phyloP scores from a whole-genome alignment of 2,797 vertebrate species.

The Myotis planiceps region DNA sequence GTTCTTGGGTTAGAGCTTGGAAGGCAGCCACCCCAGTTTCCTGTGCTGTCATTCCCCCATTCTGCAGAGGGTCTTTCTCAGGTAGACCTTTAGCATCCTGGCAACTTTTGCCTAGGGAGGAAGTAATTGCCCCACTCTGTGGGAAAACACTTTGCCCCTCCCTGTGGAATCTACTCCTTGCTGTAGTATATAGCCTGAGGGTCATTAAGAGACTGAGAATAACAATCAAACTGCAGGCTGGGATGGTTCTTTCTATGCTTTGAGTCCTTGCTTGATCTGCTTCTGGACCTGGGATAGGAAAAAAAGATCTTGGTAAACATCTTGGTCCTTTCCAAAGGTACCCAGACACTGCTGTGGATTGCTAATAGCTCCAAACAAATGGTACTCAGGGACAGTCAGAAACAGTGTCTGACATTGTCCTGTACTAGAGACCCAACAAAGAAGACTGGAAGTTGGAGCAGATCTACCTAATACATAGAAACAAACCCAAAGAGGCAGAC shows the following conservation, averaged over 20 bases:
- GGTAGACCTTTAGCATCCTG: background rate
- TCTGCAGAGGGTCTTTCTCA: background rate
- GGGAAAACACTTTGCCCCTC: background rate
- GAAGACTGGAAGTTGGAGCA: background rate
- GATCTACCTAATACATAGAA: background rate
- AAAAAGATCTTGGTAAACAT: background rate
- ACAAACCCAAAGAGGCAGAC: background rate
- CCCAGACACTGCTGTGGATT: background rate
- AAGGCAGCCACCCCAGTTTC: background rate
- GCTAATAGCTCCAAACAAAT: background rate
- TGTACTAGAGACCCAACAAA: background rate
- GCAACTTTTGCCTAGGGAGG: too few relatives aligned
- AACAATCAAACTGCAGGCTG: background rate
- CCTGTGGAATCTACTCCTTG: background rate
- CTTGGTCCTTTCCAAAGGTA: background rate
- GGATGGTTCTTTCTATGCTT: background rate
- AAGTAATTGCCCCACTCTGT: background rate
- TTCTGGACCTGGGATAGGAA: background rate
- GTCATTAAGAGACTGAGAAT: background rate
- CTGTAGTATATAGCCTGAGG: background rate
- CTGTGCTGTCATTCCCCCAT: background rate
- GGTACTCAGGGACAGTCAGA: background rate
- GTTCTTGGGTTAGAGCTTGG: background rate
- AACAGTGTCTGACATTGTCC: background rate
- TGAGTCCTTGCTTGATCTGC: background rate